Evolutionary conservation across 2,888 invertebrate genomes (phyloP).

Genomic region (Eugnorisma glareosa): DNA sequence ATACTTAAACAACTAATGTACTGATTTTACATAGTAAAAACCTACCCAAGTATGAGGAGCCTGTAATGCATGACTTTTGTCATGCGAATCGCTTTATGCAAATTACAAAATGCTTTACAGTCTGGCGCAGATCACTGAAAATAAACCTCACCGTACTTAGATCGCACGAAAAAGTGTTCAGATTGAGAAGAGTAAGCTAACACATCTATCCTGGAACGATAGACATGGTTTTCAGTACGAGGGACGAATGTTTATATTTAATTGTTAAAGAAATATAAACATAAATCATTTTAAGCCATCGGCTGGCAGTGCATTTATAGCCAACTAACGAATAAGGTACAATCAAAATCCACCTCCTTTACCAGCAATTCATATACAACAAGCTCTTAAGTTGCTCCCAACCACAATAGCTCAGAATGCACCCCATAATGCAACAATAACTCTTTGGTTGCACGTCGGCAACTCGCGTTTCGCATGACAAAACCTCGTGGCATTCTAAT

Average conservation of each 20-base stretch:
- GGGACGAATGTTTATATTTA: neutral
- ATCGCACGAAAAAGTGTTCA: neutral
- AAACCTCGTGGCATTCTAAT: constrained; percentile 82
- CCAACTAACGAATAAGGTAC: neutral
- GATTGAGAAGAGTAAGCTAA: neutral
- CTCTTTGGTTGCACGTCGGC: constrained; percentile 72
- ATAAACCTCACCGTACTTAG: neutral
- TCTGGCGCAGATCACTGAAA: neutral
- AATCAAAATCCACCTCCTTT: constrained; percentile 12
- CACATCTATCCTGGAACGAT: neutral
- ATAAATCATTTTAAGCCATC: neutral
- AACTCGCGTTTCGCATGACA: constrained; percentile 83
- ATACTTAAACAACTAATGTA: neutral
- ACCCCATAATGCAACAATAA: constrained; percentile 82
- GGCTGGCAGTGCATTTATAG: neutral
- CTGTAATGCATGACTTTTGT: constrained; percentile 8
- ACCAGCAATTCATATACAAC: constrained; percentile 43
- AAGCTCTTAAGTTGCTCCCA: constrained; percentile 37
- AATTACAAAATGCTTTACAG: neutral
- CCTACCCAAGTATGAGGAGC: no score
- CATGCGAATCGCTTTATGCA: neutral
- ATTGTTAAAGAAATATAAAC: neutral
- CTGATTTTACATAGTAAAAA: neutral
- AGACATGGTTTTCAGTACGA: neutral
- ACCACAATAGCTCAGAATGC: constrained; percentile 75